phyloP scores from a whole-genome alignment of 2,888 invertebrate species.

The Lamproptera curius region DNA sequence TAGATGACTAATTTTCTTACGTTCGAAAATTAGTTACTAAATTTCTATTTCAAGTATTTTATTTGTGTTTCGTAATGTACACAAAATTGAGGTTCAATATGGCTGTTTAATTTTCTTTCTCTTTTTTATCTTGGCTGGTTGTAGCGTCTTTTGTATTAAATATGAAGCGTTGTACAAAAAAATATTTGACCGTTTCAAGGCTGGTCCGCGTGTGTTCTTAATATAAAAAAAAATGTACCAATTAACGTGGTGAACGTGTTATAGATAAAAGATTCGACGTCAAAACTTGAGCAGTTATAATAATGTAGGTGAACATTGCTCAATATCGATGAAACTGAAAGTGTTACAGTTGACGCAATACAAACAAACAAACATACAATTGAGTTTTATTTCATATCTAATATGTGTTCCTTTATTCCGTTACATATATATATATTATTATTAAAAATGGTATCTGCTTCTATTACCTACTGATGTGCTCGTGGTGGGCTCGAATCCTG shows the following conservation, averaged over 20 bases:
- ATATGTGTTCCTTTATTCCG: not conserved
- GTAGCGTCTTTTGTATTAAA: constrained; percentile 3
- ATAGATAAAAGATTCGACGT: constrained; percentile 49
- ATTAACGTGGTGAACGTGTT: not conserved
- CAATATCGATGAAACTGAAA: constrained; percentile 76
- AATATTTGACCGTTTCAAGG: constrained; percentile 33
- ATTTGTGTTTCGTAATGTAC: no score
- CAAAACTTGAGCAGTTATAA: constrained; percentile 62
- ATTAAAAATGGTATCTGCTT: no score
- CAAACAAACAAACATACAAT: constrained; percentile 72
- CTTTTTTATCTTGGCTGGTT: no score
- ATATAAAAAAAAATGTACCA: not conserved
- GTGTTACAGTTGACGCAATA: constrained; percentile 78
- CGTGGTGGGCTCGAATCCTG: no score
- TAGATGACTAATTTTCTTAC: no score
- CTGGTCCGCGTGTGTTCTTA: constrained; percentile 27
- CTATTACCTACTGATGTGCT: no score
- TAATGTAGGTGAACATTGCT: constrained; percentile 78
- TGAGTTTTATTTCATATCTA: constrained; percentile 61
- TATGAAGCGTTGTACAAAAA: no score
- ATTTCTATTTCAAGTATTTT: no score
- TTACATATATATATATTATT: no score
- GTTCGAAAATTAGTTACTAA: no score
- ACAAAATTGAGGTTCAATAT: no score
- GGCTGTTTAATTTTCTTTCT: no score